phyloP scores from a whole-genome alignment of 2,888 invertebrate genomes.

The Alentia gelatinosa region DNA sequence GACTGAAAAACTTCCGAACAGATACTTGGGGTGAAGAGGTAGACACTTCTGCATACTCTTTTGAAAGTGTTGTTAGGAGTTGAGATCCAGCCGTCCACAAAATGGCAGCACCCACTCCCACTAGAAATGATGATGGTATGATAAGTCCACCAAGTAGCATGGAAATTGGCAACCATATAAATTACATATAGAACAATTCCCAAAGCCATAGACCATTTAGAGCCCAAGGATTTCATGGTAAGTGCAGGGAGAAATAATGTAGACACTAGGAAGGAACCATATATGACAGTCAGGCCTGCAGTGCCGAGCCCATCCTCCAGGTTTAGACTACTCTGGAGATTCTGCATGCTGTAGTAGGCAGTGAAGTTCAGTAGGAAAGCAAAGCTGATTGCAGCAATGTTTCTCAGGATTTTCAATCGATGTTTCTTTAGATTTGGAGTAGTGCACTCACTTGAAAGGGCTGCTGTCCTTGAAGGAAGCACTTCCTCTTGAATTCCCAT shows the following conservation, averaged over 20 bases:
- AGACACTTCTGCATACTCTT: neutral
- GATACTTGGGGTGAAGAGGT: neutral
- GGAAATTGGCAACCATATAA: constrained; percentile 95
- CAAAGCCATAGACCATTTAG: constrained; percentile 94
- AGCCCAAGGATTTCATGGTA: neutral
- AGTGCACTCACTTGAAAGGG: no score
- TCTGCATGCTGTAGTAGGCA: constrained; percentile 39
- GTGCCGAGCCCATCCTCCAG: neutral
- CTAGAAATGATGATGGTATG: constrained; percentile 88
- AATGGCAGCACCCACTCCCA: constrained; percentile 95
- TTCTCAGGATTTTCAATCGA: no score
- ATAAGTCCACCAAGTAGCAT: constrained; percentile 90
- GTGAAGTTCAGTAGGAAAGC: constrained; percentile 47
- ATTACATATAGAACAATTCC: constrained; percentile 95
- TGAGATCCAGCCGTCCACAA: constrained; percentile 98
- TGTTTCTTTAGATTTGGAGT: no score
- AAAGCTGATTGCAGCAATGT: neutral
- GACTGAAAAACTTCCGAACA: neutral
- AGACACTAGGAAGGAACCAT: neutral
- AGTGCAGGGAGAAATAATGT: constrained; percentile 5
- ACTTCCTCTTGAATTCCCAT: no score
- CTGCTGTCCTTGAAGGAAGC: no score
- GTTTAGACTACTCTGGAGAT: constrained; percentile 37
- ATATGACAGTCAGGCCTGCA: neutral
- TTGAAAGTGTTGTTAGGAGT: constrained; percentile 82